Percentiles rank a stretch among this genome's conserved stretches.
Conservation (phyloP, 1,140 invertebrate genomes). For the Calliopsis andreniformis region DNA sequence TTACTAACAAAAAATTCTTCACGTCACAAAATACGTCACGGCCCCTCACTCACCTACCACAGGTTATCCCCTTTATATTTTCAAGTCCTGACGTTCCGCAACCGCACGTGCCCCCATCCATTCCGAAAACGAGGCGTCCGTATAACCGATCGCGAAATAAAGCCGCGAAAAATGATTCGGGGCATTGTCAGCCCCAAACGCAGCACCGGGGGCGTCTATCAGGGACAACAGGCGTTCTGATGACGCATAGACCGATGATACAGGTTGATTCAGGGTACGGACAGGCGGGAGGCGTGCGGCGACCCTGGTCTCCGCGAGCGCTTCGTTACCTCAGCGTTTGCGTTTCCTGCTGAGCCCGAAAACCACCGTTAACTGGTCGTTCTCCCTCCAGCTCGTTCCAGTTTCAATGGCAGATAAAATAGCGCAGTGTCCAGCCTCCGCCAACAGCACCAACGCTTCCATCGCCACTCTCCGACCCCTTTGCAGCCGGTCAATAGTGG, state of each 20-base stretch:
- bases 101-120: neutral
- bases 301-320: constrained; percentile 44
- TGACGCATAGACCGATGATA: constrained; percentile 12
- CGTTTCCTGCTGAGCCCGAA: constrained; percentile 55
- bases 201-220: neutral
- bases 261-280: constrained; percentile 12
- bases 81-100: too few relatives aligned
- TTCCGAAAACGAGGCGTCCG: neutral
- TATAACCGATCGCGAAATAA: constrained; percentile 26
- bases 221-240: constrained; percentile 8
- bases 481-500: constrained; percentile 61
- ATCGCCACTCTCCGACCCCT: constrained; percentile 15
- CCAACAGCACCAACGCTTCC: constrained; percentile 37
- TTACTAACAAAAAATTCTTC: too few relatives aligned
- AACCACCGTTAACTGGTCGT: constrained; percentile 51
- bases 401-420: constrained; percentile 68
- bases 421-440: constrained; percentile 57
- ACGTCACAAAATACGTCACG: too few relatives aligned
- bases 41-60: too few relatives aligned
- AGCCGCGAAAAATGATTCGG: constrained; percentile 34
- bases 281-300: neutral
- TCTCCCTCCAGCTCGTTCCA: constrained; percentile 51
- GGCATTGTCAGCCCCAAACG: neutral
- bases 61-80: too few relatives aligned
- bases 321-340: constrained; percentile 60